Base-by-base conservation (phyloP, 2,113 vertebrate genomes). In the Gambusia holbrooki region DNA sequence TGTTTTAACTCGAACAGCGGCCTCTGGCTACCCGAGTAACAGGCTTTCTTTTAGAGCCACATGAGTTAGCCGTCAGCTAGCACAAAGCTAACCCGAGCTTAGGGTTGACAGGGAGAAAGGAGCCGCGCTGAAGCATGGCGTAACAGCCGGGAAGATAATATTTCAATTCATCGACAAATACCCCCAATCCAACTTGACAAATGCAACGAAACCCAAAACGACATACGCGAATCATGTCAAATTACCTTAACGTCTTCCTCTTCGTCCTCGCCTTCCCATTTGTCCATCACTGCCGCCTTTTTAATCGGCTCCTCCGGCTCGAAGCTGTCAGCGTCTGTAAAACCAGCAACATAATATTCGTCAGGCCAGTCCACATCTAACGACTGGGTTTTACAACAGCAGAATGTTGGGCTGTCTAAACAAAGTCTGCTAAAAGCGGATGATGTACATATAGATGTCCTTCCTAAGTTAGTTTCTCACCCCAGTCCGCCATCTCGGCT, bases 201-300 rank as follows among this genome's bases (percentile, higher is more conserved):
- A 37, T 30, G 0, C 6, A 4, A 1, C 40, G 1, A 4, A 7
- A 22, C 28, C 12, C 2, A 42, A 63, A 0, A 3, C 2, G 14
- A n/a, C 30, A 9, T 27, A 64, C 1, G 8, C 14, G 10, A 15
- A 35, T 35, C 61, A 7, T 3, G 8, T 42, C 30, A 3, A 22
- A n/a, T 61, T 90, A 97, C 96, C 96, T 97, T 97, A 89, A 97
- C 95, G 11, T 97, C 96, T 68, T 97, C 96, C 0, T 97, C 96
- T 83, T 97, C 96, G 91, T 97, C 96, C 79, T 97, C 96, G 90
- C 96, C 96, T 93, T 96, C 96, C 96, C 96, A 97, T 89, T 94
- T 96, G 91, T 97, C 96, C 69, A 83, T 82, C 65, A 19, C 90
- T 71, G 81, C 80, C 89, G 92, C 81, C 83, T 86, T 93, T 80